Evolutionary conservation across 2,888 invertebrate genomes (phyloP).

Genomic region (Caenorhabditis sp.): DNA sequence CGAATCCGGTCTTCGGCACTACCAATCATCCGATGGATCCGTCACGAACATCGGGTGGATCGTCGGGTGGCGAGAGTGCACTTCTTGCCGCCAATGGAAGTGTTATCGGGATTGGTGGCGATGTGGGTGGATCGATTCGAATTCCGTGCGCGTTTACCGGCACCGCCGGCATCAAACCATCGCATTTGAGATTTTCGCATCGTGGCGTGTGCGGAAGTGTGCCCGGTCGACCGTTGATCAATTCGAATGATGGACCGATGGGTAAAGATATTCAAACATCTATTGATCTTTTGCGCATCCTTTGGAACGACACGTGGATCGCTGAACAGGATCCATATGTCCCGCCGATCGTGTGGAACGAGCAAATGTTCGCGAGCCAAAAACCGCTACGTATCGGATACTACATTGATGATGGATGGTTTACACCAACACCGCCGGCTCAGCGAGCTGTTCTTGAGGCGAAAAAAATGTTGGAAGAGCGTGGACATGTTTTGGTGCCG

Average conservation of each 20-base stretch:
- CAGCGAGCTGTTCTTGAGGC: slow-evolving; percentile 59
- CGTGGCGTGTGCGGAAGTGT: slow-evolving; percentile 54
- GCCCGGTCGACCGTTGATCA: slow-evolving; percentile 62
- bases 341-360: slow-evolving; percentile 58
- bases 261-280: slow-evolving; percentile 49
- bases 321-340: slow-evolving; percentile 58
- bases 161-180: slow-evolving; percentile 70
- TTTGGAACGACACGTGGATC: slow-evolving; percentile 53
- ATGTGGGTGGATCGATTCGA: slow-evolving; percentile 74
- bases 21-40: slow-evolving; percentile 44
- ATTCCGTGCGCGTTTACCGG: slow-evolving; percentile 74
- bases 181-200: slow-evolving; percentile 56
- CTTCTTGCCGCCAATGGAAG: slow-evolving; percentile 68
- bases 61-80: slow-evolving; percentile 64
- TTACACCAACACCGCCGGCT: slow-evolving; percentile 57
- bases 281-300: slow-evolving; percentile 46
- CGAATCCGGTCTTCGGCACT: slow-evolving; percentile 72
- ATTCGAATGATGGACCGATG: slow-evolving; percentile 65
- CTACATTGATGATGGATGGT: slow-evolving; percentile 65
- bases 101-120: slow-evolving; percentile 71
- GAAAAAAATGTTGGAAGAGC: slow-evolving; percentile 49
- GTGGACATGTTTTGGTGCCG: slow-evolving; percentile 57
- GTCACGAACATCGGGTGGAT: slow-evolving; percentile 48
- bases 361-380: slow-evolving; percentile 39
- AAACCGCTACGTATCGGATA: slow-evolving; percentile 51